Evolutionary conservation across 1,140 invertebrate genomes (phyloP).

Genomic region (Muscidifurax raptorellus): DNA sequence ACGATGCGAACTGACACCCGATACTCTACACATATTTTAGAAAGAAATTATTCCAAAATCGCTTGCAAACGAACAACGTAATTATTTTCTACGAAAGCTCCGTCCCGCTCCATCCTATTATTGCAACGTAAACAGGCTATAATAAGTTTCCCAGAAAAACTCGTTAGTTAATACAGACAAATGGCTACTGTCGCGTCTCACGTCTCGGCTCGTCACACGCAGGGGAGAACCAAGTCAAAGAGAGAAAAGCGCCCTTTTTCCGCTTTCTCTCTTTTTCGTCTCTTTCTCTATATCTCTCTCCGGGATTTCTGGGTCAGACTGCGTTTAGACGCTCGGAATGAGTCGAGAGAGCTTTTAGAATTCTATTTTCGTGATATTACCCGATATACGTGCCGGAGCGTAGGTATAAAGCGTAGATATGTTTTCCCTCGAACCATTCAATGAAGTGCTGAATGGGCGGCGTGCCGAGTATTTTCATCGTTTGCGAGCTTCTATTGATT

Average conservation of each 20-base stretch:
- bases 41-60: background rate
- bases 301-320: conserved; percentile 42
- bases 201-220: background rate
- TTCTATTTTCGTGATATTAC: conserved; percentile 42
- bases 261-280: conserved; percentile 12
- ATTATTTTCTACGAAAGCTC: background rate
- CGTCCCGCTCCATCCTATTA: background rate
- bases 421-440: conserved; percentile 23
- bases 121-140: background rate
- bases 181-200: background rate
- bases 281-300: conserved; percentile 1
- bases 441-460: conserved; percentile 8
- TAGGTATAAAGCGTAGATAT: conserved; percentile 3
- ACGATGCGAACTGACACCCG: no score
- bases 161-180: conserved; percentile 25
- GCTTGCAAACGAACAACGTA: background rate
- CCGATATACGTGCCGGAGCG: background rate
- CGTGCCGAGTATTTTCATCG: background rate
- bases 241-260: conserved; percentile 3
- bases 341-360: conserved; percentile 29
- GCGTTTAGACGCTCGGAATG: conserved; percentile 9
- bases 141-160: conserved; percentile 12
- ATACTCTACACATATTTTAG: background rate
- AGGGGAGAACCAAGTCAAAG: background rate
- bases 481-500: background rate